phyloP scores from a whole-genome alignment of 2,113 vertebrate species.

The Agelaius phoeniceus region DNA sequence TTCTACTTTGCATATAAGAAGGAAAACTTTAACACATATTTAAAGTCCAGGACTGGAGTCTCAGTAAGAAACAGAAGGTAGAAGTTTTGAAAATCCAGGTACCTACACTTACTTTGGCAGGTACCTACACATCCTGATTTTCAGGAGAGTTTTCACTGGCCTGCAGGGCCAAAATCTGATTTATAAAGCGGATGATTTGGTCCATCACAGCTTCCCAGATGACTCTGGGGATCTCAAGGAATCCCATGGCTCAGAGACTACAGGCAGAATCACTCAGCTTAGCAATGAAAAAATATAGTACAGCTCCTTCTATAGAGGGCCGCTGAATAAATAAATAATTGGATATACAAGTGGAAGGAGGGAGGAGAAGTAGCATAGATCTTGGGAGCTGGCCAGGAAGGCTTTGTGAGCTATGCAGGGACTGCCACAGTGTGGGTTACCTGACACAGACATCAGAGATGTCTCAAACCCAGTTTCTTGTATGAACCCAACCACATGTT shows the following conservation, averaged over 20 bases:
- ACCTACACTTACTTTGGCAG: not conserved
- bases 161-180: not conserved
- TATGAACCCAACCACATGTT: not conserved
- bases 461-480: not conserved
- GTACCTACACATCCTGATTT: not conserved
- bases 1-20: not conserved
- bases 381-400: not conserved
- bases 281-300: not conserved
- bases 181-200: not conserved
- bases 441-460: not conserved
- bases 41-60: not conserved
- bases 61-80: not conserved
- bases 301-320: not conserved
- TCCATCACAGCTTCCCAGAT: not conserved
- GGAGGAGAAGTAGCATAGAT: not conserved
- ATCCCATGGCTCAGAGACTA: not conserved
- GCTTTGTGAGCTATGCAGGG: not conserved
- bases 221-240: not conserved
- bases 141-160: not conserved
- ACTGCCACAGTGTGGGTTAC: not conserved
- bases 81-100: not conserved
- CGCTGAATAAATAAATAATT: not conserved
- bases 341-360: not conserved
- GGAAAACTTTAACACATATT: not conserved
- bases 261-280: not conserved